These are phyloP conservation scores for Acromyrmex heyeri DNA, from an alignment of 1,140 invertebrate species.

Conservation along the genomic window DNA sequence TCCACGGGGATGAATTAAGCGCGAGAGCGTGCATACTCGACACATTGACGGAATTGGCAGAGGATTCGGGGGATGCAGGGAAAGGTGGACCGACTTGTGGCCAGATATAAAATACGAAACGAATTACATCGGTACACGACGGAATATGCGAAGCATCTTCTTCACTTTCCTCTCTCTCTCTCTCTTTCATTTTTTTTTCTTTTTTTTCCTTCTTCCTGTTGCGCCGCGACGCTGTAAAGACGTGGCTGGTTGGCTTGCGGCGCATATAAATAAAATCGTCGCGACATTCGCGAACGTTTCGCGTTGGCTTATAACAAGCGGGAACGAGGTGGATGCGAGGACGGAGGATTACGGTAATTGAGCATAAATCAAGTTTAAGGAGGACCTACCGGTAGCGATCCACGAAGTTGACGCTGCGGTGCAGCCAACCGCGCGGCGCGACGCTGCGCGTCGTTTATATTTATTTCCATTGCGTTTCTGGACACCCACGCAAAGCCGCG, in stretches of 20 bases:
- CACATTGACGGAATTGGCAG: background rate
- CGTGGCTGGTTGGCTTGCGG: conserved; percentile 80
- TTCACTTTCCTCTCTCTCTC: conserved; percentile 50
- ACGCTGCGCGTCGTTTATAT: conserved; percentile 52
- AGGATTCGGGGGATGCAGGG: conserved; percentile 20
- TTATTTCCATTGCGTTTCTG: conserved; percentile 63
- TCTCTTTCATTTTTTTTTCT: conserved; percentile 17
- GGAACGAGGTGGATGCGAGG: background rate
- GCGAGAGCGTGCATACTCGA: conserved; percentile 4
- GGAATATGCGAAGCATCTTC: conserved; percentile 7
- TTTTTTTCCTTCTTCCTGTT: conserved; percentile 49
- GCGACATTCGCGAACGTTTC: conserved; percentile 72
- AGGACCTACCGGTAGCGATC: conserved; percentile 61
- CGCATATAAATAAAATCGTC: conserved; percentile 86
- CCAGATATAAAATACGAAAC: conserved; percentile 84
- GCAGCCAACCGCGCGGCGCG: background rate
- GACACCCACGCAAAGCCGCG: conserved; percentile 66
- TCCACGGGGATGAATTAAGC: conserved; percentile 71
- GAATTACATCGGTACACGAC: conserved; percentile 73
- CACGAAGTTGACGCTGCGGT: conserved; percentile 38
- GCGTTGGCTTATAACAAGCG: conserved; percentile 69
- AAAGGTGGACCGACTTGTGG: conserved; percentile 52
- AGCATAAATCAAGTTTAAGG: conserved; percentile 86
- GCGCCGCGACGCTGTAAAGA: conserved; percentile 73
- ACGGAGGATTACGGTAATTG: conserved; percentile 82